Evolutionary conservation across 2,797 vertebrate genomes (phyloP).

Genomic region (Urocyon cinereoargenteus): DNA sequence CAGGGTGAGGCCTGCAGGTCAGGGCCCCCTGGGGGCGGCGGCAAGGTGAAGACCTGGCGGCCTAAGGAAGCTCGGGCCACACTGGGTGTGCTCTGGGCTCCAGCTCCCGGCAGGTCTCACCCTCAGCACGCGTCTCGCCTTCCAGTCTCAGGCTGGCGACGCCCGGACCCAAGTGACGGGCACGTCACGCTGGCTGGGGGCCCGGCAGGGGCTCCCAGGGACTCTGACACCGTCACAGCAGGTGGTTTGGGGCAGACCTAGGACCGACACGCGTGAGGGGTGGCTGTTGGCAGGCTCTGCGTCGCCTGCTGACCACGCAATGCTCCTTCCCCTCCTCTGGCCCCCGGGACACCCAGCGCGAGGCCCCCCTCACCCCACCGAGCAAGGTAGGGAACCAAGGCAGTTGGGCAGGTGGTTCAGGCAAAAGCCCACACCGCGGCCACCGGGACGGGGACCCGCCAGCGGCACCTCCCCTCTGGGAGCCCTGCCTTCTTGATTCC

Average conservation of each 20-base stretch:
- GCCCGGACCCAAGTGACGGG: background rate
- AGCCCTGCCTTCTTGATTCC: constrained; percentile 42
- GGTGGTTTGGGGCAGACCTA: background rate
- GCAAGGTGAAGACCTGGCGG: accelerated
- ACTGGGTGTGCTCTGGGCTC: background rate
- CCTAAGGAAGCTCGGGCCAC: too few relatives aligned
- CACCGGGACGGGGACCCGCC: constrained; percentile 10
- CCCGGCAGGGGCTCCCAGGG: background rate
- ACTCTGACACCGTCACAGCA: background rate
- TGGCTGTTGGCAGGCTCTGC: background rate
- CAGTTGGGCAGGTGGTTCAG: constrained; percentile 63
- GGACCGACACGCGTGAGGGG: background rate
- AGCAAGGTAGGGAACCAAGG: background rate
- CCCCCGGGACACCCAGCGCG: background rate
- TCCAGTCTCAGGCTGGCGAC: background rate
- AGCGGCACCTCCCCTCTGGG: background rate
- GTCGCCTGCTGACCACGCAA: background rate
- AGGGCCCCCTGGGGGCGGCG: too few relatives aligned
- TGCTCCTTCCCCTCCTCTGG: background rate
- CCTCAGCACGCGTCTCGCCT: background rate
- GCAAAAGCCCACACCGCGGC: constrained; percentile 34
- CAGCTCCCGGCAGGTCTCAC: background rate
- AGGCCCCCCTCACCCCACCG: background rate
- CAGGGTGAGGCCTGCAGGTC: background rate
- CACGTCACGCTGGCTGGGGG: accelerated